Evolutionary conservation across 2,797 vertebrate genomes (phyloP).

Genomic region (Bryconaethiops microstoma): DNA sequence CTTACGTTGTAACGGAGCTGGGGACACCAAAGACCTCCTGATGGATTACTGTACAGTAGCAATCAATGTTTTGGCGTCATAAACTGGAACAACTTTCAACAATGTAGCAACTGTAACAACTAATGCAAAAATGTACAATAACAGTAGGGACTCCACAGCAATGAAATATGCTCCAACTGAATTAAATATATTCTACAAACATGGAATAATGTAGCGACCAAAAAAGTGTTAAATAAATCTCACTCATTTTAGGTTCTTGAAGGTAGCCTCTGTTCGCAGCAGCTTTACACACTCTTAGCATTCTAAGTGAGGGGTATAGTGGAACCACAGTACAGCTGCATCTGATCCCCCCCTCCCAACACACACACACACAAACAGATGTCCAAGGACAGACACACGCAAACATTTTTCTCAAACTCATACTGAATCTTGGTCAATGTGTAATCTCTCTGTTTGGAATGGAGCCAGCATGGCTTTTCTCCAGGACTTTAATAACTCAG

Average conservation of each 20-base stretch:
- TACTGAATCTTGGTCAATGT: conserved; percentile 32
- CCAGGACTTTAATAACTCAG: conserved; percentile 26
- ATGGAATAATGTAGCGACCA: too few species aligned
- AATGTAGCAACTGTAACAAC: too few species aligned
- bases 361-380: background rate
- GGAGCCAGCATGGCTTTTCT: background rate
- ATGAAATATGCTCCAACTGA: too few species aligned
- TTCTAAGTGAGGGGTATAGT: background rate
- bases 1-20: background rate
- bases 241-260: too few species aligned
- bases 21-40: background rate
- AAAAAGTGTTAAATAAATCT: too few species aligned
- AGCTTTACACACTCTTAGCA: too few species aligned
- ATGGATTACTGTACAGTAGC: background rate
- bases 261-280: too few species aligned
- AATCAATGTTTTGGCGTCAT: background rate
- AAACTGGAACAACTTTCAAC: too few species aligned
- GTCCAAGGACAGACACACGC: background rate
- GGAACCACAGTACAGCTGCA: background rate
- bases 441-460: conserved; percentile 36
- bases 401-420: background rate
- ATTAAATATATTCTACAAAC: too few species aligned
- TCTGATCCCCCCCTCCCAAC: background rate
- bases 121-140: too few species aligned
- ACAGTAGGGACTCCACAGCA: too few species aligned